Evolutionary conservation across 2,797 vertebrate genomes (phyloP).

Genomic region (Mormyrus hasselquistii): DNA sequence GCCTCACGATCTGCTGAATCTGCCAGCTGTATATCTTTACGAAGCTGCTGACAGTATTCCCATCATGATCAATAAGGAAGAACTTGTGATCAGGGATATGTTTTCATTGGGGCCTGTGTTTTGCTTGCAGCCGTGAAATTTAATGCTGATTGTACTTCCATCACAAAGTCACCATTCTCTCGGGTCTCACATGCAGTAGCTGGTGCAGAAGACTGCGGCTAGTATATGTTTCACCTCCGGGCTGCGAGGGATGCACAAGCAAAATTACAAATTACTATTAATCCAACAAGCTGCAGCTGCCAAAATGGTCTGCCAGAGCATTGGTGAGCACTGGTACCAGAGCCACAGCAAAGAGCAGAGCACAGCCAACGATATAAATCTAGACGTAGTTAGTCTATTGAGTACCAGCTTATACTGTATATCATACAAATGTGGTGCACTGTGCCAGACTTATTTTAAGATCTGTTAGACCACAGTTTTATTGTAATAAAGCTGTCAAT

Average conservation of each 20-base stretch:
- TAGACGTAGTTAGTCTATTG: not conserved
- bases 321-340: not conserved
- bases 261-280: not conserved
- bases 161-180: not conserved
- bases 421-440: not conserved
- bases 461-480: not conserved
- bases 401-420: not conserved
- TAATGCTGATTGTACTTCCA: not conserved
- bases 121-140: constrained; percentile 3
- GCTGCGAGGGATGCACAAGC: not conserved
- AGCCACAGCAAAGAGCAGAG: not conserved
- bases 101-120: not conserved
- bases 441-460: not conserved
- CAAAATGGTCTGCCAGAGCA: not conserved
- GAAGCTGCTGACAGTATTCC: not conserved
- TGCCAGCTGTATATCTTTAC: not conserved
- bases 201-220: not conserved
- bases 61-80: not conserved
- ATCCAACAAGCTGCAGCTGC: not conserved
- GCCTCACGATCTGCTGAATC: not conserved
- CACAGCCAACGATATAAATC: not conserved
- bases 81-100: not conserved
- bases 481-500: not conserved
- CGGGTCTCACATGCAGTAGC: not conserved
- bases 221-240: not conserved